Conservation (phyloP, 2,888 invertebrate species). For the Dendrolimus houi region DNA sequence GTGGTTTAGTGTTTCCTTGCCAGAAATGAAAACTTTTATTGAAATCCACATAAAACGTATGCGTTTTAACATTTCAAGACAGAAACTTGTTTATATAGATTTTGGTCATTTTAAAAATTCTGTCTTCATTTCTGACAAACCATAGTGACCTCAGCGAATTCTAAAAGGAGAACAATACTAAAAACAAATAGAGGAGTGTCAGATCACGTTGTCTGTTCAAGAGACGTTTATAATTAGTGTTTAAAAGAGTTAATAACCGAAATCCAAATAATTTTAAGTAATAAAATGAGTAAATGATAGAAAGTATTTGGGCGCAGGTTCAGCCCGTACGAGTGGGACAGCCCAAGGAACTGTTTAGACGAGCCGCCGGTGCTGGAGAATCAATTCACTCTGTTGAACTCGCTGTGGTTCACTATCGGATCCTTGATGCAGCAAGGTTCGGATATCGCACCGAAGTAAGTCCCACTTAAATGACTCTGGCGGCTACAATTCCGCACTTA, state of each 20-base stretch:
- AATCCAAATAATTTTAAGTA: background rate
- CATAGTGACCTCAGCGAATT: constrained; percentile 71
- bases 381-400: constrained; percentile 93
- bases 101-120: constrained; percentile 7
- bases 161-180: constrained; percentile 36
- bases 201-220: constrained; percentile 16
- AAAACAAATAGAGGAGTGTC: constrained; percentile 22
- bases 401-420: constrained; percentile 96
- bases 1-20: constrained; percentile 11
- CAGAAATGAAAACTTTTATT: constrained; percentile 21
- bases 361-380: constrained; percentile 92
- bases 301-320: constrained; percentile 80
- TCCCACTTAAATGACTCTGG: constrained; percentile 43
- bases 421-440: constrained; percentile 95
- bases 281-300: constrained; percentile 32
- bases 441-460: constrained; percentile 94
- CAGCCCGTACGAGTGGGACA: constrained; percentile 96
- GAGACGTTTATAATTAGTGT: constrained; percentile 17
- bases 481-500: constrained; percentile 41
- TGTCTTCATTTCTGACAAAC: constrained; percentile 28
- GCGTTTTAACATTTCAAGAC: too few species aligned
- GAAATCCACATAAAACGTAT: background rate
- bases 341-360: constrained; percentile 89
- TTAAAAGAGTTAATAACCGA: background rate
- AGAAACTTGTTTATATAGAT: too few species aligned